Evolutionary conservation across 37 sponge, comb jelly and placozoan species (phyloP).

Genomic region (Petrosia ficiformis): DNA sequence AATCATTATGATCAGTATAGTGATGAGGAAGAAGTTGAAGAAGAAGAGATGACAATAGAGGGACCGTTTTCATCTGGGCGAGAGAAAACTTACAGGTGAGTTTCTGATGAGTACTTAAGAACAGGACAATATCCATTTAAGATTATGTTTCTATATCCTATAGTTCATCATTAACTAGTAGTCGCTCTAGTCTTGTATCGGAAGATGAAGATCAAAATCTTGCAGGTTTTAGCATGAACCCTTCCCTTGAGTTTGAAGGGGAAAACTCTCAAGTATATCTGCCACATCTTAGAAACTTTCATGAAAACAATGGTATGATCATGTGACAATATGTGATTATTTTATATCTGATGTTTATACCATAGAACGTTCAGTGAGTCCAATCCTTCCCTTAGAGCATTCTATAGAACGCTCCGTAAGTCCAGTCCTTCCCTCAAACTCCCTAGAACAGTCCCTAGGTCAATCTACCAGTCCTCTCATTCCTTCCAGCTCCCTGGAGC

Average conservation of each 20-base stretch:
- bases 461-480: neutral
- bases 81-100: neutral
- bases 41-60: neutral
- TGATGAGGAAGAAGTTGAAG: slow-evolving; percentile 11
- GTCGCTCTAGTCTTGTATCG: slow-evolving; percentile 4
- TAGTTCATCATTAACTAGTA: slow-evolving; percentile 7
- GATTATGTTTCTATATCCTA: neutral
- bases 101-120: neutral
- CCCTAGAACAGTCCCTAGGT: neutral
- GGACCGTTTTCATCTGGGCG: neutral
- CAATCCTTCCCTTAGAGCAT: neutral
- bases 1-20: slow-evolving; percentile 42
- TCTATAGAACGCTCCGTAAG: neutral
- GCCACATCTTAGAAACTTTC: too few species aligned
- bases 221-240: neutral
- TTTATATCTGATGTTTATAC: neutral
- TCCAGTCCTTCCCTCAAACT: neutral
- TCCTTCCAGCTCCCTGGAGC: neutral
- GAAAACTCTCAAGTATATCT: too few species aligned
- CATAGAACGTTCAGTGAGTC: too few species aligned
- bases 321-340: too few species aligned
- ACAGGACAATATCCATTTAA: neutral
- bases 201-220: neutral
- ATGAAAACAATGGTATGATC: neutral
- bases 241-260: neutral